phyloP scores from a whole-genome alignment of 1,140 invertebrate species.

The Euura saliciscinereae region DNA sequence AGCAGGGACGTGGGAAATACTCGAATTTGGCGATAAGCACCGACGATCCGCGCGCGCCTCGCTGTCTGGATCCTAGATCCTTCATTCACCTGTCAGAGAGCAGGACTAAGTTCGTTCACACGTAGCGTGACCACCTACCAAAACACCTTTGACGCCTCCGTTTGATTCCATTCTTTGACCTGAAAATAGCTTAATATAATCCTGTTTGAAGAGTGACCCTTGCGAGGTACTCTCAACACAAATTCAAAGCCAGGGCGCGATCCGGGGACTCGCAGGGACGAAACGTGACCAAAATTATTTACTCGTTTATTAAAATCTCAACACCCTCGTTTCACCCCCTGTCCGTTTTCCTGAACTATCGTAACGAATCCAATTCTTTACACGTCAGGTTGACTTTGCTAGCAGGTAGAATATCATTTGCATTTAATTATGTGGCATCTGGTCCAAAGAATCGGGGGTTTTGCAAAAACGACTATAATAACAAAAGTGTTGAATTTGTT shows the following conservation, averaged over 20 bases:
- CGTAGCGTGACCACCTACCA: constrained; percentile 44
- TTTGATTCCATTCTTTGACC: constrained; percentile 56
- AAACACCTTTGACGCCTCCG: constrained; percentile 56
- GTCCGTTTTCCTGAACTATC: not conserved
- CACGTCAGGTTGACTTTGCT: too few relatives aligned
- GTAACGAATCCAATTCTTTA: too few relatives aligned
- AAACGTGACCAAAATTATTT: constrained; percentile 62
- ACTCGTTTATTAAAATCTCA: constrained; percentile 54
- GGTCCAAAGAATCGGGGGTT: too few relatives aligned
- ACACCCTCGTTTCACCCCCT: not conserved
- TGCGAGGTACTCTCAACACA: not conserved
- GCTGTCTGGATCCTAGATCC: constrained; percentile 13
- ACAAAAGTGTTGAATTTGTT: too few relatives aligned
- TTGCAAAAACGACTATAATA: too few relatives aligned
- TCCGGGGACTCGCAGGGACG: constrained; percentile 19
- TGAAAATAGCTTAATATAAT: constrained; percentile 62
- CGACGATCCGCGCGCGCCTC: constrained; percentile 18
- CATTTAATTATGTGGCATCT: too few relatives aligned
- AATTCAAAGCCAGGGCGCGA: too few relatives aligned
- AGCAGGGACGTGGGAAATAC: constrained; percentile 38
- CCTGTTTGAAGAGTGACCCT: constrained; percentile 52
- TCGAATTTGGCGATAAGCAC: constrained; percentile 22
- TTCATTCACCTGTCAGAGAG: constrained; percentile 57
- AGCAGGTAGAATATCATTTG: too few relatives aligned
- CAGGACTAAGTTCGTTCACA: constrained; percentile 28